phyloP scores from a whole-genome alignment of 2,797 vertebrate genomes.

The Astyanax mexicanus region DNA sequence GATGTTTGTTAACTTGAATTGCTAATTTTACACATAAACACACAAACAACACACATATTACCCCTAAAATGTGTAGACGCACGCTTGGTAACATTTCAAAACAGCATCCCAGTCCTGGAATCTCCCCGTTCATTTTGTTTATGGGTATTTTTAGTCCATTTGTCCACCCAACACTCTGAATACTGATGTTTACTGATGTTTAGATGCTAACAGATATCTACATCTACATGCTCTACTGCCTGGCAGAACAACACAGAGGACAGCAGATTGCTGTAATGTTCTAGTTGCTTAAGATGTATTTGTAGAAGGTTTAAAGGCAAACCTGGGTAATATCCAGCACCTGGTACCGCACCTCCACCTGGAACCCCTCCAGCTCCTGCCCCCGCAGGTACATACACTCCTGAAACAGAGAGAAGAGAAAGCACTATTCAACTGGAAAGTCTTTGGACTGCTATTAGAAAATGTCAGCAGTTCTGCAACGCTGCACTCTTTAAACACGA shows the following conservation, averaged over 20 bases:
- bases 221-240: too few species aligned
- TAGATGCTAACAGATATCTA: neutral
- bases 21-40: too few species aligned
- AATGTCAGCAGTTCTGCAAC: neutral
- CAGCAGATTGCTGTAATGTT: neutral
- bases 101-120: too few species aligned
- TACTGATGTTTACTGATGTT: too few species aligned
- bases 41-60: too few species aligned
- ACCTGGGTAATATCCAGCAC: conserved; percentile 78
- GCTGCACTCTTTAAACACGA: too few species aligned
- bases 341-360: conserved; percentile 65
- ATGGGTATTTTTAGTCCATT: too few species aligned
- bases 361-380: conserved; percentile 61
- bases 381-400: conserved; percentile 78
- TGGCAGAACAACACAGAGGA: neutral
- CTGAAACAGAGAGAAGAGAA: conserved; percentile 62
- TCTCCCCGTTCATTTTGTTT: too few species aligned
- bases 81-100: too few species aligned
- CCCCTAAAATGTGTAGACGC: too few species aligned
- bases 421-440: neutral
- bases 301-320: conserved; percentile 36
- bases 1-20: too few species aligned
- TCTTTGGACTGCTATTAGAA: neutral
- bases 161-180: too few species aligned
- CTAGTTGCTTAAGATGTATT: neutral